phyloP scores from a whole-genome alignment of 2,888 invertebrate species.

The Microplitis deprimator region DNA sequence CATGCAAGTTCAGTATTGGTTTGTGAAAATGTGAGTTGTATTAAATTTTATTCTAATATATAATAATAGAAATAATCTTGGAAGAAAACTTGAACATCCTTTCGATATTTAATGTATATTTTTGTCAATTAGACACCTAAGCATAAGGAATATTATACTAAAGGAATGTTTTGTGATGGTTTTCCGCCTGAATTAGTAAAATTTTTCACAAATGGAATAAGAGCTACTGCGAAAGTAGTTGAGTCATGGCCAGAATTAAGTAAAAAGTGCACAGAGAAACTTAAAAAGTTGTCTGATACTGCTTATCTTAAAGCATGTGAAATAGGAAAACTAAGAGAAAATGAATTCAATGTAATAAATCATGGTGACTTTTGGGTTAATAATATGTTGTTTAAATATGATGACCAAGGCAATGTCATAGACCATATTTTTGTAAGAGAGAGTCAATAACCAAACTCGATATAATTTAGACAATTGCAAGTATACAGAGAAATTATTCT shows the following conservation, averaged over 20 bases:
- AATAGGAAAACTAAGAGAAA: conserved; percentile 7
- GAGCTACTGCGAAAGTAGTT: conserved; percentile 48
- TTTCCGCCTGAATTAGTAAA: conserved; percentile 45
- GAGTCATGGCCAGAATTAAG: conserved; percentile 58
- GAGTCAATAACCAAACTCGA: too few relatives aligned
- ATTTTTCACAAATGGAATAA: conserved; percentile 50
- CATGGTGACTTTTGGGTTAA: conserved; percentile 68
- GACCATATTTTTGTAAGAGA: conserved; percentile 62
- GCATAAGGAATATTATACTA: conserved; percentile 48
- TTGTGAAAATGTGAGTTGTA: conserved; percentile 71
- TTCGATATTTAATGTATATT: too few relatives aligned
- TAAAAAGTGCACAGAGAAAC: conserved; percentile 56
- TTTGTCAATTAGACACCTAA: conserved; percentile 68
- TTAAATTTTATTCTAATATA: too few relatives aligned
- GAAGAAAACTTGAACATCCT: too few relatives aligned
- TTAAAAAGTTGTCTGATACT: conserved; percentile 46
- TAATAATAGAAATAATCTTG: too few relatives aligned
- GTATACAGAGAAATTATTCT: neutral
- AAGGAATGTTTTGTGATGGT: conserved; percentile 53
- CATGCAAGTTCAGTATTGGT: conserved; percentile 75
- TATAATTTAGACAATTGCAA: conserved; percentile 17
- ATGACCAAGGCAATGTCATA: conserved; percentile 54
- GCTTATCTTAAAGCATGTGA: conserved; percentile 44
- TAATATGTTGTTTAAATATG: conserved; percentile 67
- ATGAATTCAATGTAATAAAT: conserved; percentile 64